Conservation (phyloP, 2,888 invertebrate genomes). For the Ichneumoninae sp. region DNA sequence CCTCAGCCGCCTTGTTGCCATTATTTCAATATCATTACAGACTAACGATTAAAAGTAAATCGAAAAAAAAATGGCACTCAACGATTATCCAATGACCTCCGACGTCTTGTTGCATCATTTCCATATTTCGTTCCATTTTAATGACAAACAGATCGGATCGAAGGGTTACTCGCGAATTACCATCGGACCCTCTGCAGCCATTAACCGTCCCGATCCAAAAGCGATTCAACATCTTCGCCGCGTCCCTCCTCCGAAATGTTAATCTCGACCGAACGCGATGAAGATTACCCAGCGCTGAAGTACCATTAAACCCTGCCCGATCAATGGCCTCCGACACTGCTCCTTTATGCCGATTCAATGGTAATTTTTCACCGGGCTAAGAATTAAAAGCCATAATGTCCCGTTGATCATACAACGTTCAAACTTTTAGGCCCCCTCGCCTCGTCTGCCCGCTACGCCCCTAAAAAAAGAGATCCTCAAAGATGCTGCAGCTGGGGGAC, state of each 20-base stretch:
- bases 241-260: neutral
- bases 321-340: neutral
- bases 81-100: no score
- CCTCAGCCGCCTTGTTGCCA: no score
- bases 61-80: no score
- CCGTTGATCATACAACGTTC: slow-evolving; percentile 18
- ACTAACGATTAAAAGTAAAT: no score
- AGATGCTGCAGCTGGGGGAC: slow-evolving; percentile 72
- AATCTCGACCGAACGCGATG: neutral
- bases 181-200: neutral
- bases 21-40: no score
- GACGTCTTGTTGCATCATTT: neutral
- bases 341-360: slow-evolving; percentile 15
- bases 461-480: slow-evolving; percentile 14
- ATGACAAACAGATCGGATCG: neutral
- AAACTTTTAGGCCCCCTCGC: slow-evolving; percentile 14
- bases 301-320: neutral
- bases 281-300: slow-evolving; percentile 3
- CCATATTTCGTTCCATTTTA: neutral
- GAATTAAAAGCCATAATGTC: slow-evolving; percentile 17
- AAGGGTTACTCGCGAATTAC: neutral
- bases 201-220: neutral
- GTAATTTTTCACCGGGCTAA: slow-evolving; percentile 10
- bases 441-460: neutral
- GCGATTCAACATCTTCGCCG: neutral